Conservation (phyloP, 2,113 vertebrate species). For the Archocentrus centrarchus region DNA sequence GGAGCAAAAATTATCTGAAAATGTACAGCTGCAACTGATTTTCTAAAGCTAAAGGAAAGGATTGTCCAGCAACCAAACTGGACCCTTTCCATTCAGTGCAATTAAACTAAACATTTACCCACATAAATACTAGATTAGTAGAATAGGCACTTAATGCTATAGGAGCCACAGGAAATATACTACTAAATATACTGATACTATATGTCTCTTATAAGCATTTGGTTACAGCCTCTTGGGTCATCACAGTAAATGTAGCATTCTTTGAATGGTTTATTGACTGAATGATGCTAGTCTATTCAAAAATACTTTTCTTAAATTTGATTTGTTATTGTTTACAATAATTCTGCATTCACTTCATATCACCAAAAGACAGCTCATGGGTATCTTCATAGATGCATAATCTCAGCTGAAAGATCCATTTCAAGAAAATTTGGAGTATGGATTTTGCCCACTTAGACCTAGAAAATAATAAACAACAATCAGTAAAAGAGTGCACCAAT, state of each 20-base stretch:
- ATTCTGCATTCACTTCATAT: not conserved
- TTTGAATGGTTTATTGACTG: slow-evolving; percentile 5
- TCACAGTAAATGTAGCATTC: slow-evolving; percentile 23
- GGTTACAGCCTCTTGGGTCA: not conserved
- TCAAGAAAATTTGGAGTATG: slow-evolving; percentile 80
- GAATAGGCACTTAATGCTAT: not conserved
- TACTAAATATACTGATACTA: not conserved
- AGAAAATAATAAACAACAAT: slow-evolving; percentile 40
- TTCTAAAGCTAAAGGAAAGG: not conserved
- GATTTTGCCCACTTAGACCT: slow-evolving; percentile 79
- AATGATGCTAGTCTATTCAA: slow-evolving; percentile 1
- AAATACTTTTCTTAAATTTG: slow-evolving; percentile 4
- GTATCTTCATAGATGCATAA: not conserved
- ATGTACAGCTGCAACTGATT: not conserved
- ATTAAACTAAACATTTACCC: not conserved
- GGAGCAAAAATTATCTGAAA: slow-evolving; percentile 3
- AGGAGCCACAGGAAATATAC: not conserved
- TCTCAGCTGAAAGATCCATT: slow-evolving; percentile 6
- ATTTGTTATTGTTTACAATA: slow-evolving; percentile 11
- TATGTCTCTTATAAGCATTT: slow-evolving; percentile 7
- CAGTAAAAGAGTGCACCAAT: not conserved
- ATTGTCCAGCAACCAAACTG: not conserved
- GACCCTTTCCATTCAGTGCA: not conserved
- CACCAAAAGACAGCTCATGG: not conserved
- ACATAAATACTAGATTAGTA: slow-evolving; percentile 29